Base-by-base conservation (phyloP, 2,797 vertebrate species). In the Myotis vivesi region DNA sequence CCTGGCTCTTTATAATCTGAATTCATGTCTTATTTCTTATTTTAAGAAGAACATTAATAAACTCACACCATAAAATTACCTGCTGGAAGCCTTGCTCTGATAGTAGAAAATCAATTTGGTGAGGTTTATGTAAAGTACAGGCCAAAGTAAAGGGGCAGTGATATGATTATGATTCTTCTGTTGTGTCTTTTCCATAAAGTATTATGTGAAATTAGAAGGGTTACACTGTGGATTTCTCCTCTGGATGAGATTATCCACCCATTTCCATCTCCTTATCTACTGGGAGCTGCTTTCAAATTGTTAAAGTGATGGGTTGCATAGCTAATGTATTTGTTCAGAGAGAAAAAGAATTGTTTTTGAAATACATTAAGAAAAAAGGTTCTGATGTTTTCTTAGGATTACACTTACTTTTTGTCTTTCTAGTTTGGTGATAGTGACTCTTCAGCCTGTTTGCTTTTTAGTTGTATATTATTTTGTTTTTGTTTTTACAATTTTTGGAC, bases 231-330 rank as follows among this genome's bases (percentile, higher is more conserved):
- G 59, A 85, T 91, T 95, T 96, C 51, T 59, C 49, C 62, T 85
- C 53, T 55, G 55, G 86, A 96, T 94, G 83, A 87, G 91, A 96
- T 97, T 96, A 96, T 36, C 59, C 93, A 73, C 66, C 94, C 91
- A 93, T 96, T 95, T 89, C 87, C 89, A 95, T 89, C 41, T 95
- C 8, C 82, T 96, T 97, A 97, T 97, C 95, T 96, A 23, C 46
- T 46, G n/a, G 13, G 36, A 95, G 66, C 59, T 88, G 76, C 89
- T 95, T 93, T 86, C 87, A 94, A 89, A 94, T 87, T 81, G 84
- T 83, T 85, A 49, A 90, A 68, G 66, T 89, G 92, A 92, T 95
- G 89, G 53, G 41, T 55, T 57, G 30, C 66, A 85, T 79, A 82
- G 76, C 59, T 87, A 92, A 95, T 94, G 33, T 69, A 84, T 59